Evolutionary conservation across 2,113 vertebrate genomes (phyloP), one percentile per base, ranked within the genome.

Genomic region (Odontophorus gujanensis): DNA sequence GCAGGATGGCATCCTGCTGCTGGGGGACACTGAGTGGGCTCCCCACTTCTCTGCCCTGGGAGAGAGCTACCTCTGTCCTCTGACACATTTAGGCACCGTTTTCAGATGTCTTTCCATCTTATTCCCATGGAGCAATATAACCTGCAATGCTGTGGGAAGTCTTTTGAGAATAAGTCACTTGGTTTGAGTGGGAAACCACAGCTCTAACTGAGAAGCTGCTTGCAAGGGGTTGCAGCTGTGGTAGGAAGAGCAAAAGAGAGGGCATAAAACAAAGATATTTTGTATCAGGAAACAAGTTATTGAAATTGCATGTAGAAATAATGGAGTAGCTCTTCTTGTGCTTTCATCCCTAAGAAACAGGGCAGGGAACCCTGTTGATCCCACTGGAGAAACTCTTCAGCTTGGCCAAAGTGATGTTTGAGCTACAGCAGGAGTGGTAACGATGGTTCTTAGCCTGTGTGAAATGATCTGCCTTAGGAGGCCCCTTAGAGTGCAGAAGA

Each of bases 201-300:
- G 21, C 57, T 74, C 11, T 58, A 26, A 21, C 21, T 57, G 7
- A 13, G 55, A 51, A 43, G 34, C n/a, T 73, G n/a, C 1, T 30
- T 13, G 13, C 0, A 0, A 53, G 2, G 22, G 21, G 18, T 38
- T 85, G 45, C 22, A 48, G 43, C 19, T 6, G 13, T 1, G 1
- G 30, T 2, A 43, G 11, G 21, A 69, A 73, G 21, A 58, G 24
- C 1, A 0, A 0, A 68, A 69, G 11, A 3, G 32, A 58, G 42
- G 22, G 17, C 3, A 32, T 68, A 55, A 28, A 7, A 11, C 5
- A 4, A 0, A 6, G 7, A 9, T 14, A 14, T 61, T 61, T 68
- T n/a, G n/a, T 3, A 1, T 4, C n/a, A 53, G 17, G 9, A 28
- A 85, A 72, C 13, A 24, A 71, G 14, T 22, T 81, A 2, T 1